Evolutionary conservation across 2,797 vertebrate species (phyloP), one percentile per base, ranked within the genome.

Genomic region (Hypotaenidia philippensis): DNA sequence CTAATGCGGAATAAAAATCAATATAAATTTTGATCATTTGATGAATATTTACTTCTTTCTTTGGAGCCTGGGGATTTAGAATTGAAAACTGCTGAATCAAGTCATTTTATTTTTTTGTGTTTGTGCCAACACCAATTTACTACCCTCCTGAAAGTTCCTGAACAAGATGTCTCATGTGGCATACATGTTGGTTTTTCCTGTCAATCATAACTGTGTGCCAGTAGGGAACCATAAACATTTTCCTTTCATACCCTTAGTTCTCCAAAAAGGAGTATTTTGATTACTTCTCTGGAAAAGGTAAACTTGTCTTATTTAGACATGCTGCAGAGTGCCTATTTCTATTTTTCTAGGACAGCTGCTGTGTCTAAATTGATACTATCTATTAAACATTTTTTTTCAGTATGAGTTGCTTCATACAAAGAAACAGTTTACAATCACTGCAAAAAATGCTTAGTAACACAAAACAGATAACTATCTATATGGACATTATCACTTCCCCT

Each of bases 11-110:
- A 98, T 98, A 98, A 98, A 98, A 98, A 98, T 99, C 98, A 98
- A 98, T 99, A 98, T 98, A 98, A 98, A 98, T 98, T 98, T 98
- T 98, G 97, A 98, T 98, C 98, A 98, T 98, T 98, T 98, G 98
- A 98, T 98, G 98, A 98, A 98, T 98, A 98, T 98, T 98, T 98
- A 98, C 98, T 97, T 98, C 97, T 98, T 97, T 98, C 98, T 97
- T 98, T 93, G 49, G 94, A 97, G 97, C 96, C 93, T 94, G 81
- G 97, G 97, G 98, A 98, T 97, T 98, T 96, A 90, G 95, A 97
- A 97, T 95, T 97, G 96, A 98, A 98, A 98, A 98, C 94, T 98
- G 98, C 98, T 99, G 98, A 98, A 98, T 98, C 98, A 98, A 98
- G 98, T 97, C 95, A 97, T 98, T 98, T 98, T 97, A 98, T 96